A percentile compares a stretch with the other conserved stretches of the same genome.
These are phyloP conservation scores for Amyelois transitella DNA, from an alignment of 1,140 invertebrate species.

Conservation along the genomic window DNA sequence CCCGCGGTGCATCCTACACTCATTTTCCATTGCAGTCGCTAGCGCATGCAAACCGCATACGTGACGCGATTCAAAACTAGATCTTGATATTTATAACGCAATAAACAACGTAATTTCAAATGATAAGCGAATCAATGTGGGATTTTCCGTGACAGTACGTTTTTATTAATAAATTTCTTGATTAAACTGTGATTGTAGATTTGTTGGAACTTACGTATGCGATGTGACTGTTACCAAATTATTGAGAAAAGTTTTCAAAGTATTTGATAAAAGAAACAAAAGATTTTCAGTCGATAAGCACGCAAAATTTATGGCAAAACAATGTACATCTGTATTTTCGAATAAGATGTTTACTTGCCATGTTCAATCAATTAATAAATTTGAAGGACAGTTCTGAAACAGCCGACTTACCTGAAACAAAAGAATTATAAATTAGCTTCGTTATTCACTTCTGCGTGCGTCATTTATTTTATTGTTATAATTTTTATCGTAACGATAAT, in stretches of 20 bases:
- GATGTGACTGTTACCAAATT: too few relatives aligned
- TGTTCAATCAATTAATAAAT: background rate
- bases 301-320: too few relatives aligned
- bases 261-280: too few relatives aligned
- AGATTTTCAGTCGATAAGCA: too few relatives aligned
- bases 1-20: constrained; percentile 42
- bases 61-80: constrained; percentile 10
- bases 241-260: too few relatives aligned
- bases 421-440: constrained; percentile 11
- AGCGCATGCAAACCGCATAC: constrained; percentile 26
- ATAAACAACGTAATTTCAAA: background rate
- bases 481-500: background rate
- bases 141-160: background rate
- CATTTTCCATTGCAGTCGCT: constrained; percentile 52
- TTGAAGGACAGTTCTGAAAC: background rate
- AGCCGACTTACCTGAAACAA: constrained; percentile 25
- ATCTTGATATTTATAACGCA: background rate
- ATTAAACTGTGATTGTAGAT: too few relatives aligned
- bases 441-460: background rate
- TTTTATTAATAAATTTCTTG: background rate
- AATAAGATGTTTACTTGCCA: too few relatives aligned
- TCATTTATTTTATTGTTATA: background rate
- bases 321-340: too few relatives aligned
- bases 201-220: too few relatives aligned
- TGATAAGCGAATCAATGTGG: background rate